phyloP scores from a whole-genome alignment of 2,113 vertebrate species.

The Cervus canadensis region DNA sequence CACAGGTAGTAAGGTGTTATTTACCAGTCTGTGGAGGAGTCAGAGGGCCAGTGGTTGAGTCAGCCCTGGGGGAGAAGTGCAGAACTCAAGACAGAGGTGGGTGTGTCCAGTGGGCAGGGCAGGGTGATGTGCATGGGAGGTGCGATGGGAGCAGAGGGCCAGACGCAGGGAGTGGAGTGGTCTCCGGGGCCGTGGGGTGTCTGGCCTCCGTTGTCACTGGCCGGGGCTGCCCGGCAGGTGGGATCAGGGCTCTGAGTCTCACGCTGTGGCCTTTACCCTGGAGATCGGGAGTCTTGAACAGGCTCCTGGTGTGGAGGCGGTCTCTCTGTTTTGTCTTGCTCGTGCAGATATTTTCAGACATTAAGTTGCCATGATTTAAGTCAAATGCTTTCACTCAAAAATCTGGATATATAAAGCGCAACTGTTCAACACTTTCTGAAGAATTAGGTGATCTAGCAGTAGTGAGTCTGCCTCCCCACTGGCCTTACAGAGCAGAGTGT shows the following conservation, averaged over 20 bases:
- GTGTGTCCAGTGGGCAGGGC: neutral
- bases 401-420: neutral
- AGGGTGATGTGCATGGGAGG: neutral
- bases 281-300: neutral
- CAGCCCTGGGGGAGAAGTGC: neutral
- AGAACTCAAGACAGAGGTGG: neutral
- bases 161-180: neutral
- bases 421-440: neutral
- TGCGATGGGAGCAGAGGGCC: neutral
- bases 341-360: rapidly evolving
- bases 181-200: neutral
- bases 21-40: neutral
- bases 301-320: neutral
- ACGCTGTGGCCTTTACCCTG: neutral
- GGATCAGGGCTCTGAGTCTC: neutral
- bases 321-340: neutral
- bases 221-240: neutral
- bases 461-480: neutral
- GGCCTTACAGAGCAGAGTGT: neutral
- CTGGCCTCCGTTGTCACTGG: neutral
- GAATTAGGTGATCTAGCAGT: neutral
- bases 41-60: neutral
- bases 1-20: neutral
- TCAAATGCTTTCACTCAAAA: neutral
- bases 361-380: neutral